These are phyloP conservation scores for Spialia ferax DNA, from an alignment of 2,888 invertebrate genomes.

Conservation along the genomic window DNA sequence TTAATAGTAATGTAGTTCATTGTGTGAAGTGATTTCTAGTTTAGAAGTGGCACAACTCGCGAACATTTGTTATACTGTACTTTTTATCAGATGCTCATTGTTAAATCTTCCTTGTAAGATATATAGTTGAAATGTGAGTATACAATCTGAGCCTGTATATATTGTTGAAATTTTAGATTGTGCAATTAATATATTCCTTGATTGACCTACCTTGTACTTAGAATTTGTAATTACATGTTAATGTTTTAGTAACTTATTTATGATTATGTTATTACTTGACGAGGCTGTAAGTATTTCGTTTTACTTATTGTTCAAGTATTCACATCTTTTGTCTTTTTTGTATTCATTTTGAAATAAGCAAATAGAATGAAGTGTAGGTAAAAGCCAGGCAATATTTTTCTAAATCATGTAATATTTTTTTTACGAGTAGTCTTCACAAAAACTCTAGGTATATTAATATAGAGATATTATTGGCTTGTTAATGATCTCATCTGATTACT, in stretches of 20 bases:
- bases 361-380: not conserved
- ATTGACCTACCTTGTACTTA: constrained; percentile 36
- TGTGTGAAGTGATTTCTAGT: constrained; percentile 11
- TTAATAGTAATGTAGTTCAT: constrained; percentile 7
- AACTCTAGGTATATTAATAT: not conserved
- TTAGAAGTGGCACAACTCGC: constrained; percentile 17
- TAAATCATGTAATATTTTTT: not conserved
- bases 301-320: not conserved
- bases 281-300: constrained; percentile 12
- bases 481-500: constrained; percentile 1
- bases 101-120: constrained; percentile 32
- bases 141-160: constrained; percentile 28
- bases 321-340: not conserved
- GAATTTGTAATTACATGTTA: constrained; percentile 26
- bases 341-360: not conserved
- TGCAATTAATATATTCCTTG: constrained; percentile 39
- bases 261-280: constrained; percentile 18
- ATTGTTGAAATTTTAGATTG: constrained; percentile 15
- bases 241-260: constrained; percentile 10
- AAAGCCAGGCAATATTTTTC: not conserved
- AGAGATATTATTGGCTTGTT: constrained; percentile 3
- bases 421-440: not conserved
- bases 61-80: constrained; percentile 17
- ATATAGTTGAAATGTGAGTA: constrained; percentile 32
- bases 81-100: constrained; percentile 21